A percentile compares a stretch with the other conserved stretches of the same genome.
Evolutionary conservation across 1,140 invertebrate species (phyloP).

Genomic region (Megalonaias nervosa): DNA sequence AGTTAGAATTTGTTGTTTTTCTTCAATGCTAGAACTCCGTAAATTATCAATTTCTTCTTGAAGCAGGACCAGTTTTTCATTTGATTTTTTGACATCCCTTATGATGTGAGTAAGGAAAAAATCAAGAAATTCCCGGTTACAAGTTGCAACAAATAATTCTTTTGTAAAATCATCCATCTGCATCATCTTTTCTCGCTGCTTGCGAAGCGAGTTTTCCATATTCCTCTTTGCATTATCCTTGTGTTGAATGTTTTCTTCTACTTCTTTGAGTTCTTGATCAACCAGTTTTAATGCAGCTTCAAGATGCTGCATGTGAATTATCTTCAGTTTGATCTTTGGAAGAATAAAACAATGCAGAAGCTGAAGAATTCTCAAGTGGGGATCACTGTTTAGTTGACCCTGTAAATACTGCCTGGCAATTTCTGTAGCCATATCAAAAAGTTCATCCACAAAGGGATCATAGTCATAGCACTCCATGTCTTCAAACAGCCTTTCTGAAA

Average conservation of each 20-base stretch:
- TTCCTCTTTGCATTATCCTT: conserved; percentile 29
- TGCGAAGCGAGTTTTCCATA: conserved; percentile 28
- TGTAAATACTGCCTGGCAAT: conserved; percentile 18
- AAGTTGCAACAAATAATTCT: conserved; percentile 9
- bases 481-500: conserved; percentile 33
- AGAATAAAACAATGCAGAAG: conserved; percentile 30
- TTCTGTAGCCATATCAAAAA: conserved; percentile 20
- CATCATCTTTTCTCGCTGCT: conserved; percentile 22
- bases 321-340: conserved; percentile 19
- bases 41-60: conserved; percentile 8
- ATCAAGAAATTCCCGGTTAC: conserved; percentile 13
- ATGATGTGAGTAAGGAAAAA: conserved; percentile 23
- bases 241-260: conserved; percentile 23
- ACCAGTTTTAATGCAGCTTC: not conserved
- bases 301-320: not conserved
- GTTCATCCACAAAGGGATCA: conserved; percentile 31
- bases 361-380: conserved; percentile 16
- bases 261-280: conserved; percentile 24
- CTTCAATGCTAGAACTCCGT: conserved; percentile 9
- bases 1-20: conserved; percentile 1
- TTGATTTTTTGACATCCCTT: conserved; percentile 21
- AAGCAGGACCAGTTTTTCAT: conserved; percentile 11
- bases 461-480: conserved; percentile 26
- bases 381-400: conserved; percentile 14
- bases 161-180: conserved; percentile 24